Evolutionary conservation across 2,888 invertebrate genomes (phyloP).

Genomic region (Ceratothoa steindachneri): DNA sequence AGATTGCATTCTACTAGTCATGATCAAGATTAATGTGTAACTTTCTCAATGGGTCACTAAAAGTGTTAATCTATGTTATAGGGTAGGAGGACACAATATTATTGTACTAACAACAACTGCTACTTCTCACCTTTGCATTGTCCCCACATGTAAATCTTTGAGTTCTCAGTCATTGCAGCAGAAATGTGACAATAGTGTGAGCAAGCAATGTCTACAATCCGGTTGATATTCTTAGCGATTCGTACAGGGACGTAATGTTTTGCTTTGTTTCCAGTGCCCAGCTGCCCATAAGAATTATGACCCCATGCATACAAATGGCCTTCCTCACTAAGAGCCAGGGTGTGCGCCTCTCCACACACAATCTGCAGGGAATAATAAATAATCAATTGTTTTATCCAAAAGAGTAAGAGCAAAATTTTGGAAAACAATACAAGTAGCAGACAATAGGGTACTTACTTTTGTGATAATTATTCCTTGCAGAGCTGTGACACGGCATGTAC

Average conservation of each 20-base stretch:
- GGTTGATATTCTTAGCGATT: constrained; percentile 56
- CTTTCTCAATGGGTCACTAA: too few species aligned
- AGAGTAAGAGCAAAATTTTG: too few species aligned
- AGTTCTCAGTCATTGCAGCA: constrained; percentile 59
- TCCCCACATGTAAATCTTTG: constrained; percentile 62
- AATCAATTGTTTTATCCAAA: not conserved
- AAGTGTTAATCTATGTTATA: too few species aligned
- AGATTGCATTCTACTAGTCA: too few species aligned
- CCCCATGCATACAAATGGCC: constrained; percentile 63
- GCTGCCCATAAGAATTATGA: constrained; percentile 61
- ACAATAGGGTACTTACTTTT: constrained; percentile 20
- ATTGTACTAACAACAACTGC: too few species aligned
- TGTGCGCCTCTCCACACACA: constrained; percentile 61
- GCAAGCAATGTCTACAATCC: constrained; percentile 61
- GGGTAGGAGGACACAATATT: too few species aligned
- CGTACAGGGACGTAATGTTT: constrained; percentile 58
- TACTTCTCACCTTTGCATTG: constrained; percentile 55
- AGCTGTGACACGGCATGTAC: constrained; percentile 56
- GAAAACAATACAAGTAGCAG: too few species aligned
- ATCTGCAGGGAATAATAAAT: constrained; percentile 51
- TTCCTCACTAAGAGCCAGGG: constrained; percentile 61
- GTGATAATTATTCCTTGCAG: constrained; percentile 53
- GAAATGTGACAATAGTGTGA: constrained; percentile 61
- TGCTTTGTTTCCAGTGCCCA: constrained; percentile 60
- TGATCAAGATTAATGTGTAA: too few species aligned